Evolutionary conservation across 2,888 invertebrate species (phyloP), one percentile per base, ranked within the genome.

Genomic region (Apodemia hepburni): DNA sequence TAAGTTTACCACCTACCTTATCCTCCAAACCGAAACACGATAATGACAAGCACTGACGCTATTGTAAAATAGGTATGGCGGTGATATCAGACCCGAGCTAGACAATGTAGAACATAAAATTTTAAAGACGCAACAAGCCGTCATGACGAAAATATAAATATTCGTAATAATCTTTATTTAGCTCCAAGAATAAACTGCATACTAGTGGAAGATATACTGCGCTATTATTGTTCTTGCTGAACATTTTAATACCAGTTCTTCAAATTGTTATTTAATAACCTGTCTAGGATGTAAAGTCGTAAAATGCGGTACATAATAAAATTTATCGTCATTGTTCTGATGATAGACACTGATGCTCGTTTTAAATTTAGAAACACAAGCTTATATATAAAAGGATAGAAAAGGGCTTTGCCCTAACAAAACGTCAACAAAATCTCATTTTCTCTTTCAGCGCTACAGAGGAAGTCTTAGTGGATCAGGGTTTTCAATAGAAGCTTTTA

Each of bases 401-500:
- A 85, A 85, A 82, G 76, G 79, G 80, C 76, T 79, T 81, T 77
- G 74, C 64, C 74, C 77, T 79, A 84, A 88, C 87, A 87, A 86
- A 88, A 84, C 82, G 80, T 80, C 78, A 81, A 81, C 87, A 90
- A 87, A 89, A 88, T 87, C 80, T 87, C 87, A 85, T 89, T 90
- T 90, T 86, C 85, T 85, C 85, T 91, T 89, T 88, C 87, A 88
- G 79, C 77, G 77, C 78, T 81, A 74, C 75, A 80, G 42, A 42
- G 83, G 82, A 79, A 77, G 82, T 82, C 85, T 88, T 88, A 85
- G 87, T 87, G 85, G 87, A 88, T 87, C 87, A 83, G 77, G 78
- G 75, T 78, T 79, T 80, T 89, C 80, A 88, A 89, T 88, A 79
- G 85, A 74, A 77, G 87, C 87, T 80, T 90, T 90, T 89, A 90